Conservation (phyloP, 2,888 invertebrate species). For the Melanostoma scalare region DNA sequence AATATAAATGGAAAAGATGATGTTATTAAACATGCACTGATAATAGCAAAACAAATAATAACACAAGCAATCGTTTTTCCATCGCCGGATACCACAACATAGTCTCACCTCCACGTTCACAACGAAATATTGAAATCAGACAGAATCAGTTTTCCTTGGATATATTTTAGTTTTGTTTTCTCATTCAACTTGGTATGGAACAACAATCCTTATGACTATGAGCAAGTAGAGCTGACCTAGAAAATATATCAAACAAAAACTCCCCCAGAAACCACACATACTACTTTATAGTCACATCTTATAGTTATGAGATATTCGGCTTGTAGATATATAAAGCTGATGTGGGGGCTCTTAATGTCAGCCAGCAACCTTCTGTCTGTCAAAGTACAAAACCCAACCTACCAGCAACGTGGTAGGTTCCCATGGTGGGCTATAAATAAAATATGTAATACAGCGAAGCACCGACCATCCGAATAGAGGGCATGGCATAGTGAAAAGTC, state of each 20-base stretch:
- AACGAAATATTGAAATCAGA: conserved; percentile 40
- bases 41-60: conserved; percentile 6
- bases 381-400: conserved; percentile 12
- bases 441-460: conserved; percentile 31
- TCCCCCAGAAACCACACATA: conserved; percentile 14
- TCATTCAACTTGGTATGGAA: not conserved
- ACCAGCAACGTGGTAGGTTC: conserved; percentile 32
- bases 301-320: too few species aligned
- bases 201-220: too few species aligned
- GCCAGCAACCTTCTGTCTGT: conserved; percentile 12
- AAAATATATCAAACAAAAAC: conserved; percentile 17
- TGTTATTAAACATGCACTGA: conserved; percentile 35
- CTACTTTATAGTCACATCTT: not conserved
- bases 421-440: conserved; percentile 40
- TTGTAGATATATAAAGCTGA: not conserved
- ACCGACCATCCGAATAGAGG: not conserved
- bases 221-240: conserved; percentile 25
- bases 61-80: not conserved
- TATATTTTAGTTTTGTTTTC: conserved; percentile 5
- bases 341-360: conserved; percentile 24
- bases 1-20: conserved; percentile 48
- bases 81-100: not conserved
- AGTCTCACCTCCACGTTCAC: not conserved
- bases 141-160: conserved; percentile 5
- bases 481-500: too few species aligned